phyloP scores from a whole-genome alignment of 2,888 invertebrate genomes.

The Lamellibrachia satsuma region DNA sequence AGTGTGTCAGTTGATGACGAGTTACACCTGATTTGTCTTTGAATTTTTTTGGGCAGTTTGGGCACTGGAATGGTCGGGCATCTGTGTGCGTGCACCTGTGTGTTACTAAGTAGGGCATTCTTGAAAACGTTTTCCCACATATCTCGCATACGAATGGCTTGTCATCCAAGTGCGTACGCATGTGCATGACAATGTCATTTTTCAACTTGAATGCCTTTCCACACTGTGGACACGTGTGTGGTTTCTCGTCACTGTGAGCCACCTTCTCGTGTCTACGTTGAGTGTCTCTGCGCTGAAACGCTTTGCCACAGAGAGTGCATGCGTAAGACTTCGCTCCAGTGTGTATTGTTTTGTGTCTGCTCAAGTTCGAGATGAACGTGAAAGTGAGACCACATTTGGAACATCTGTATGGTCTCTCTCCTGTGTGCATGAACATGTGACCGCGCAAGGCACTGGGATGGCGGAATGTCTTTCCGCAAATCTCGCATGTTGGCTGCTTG shows the following conservation, averaged over 20 bases:
- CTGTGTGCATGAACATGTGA: not conserved
- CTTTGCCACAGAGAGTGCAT: not conserved
- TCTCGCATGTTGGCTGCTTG: not conserved
- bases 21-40: not conserved
- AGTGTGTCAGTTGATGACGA: not conserved
- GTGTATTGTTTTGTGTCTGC: not conserved
- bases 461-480: slow-evolving; percentile 8
- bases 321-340: not conserved
- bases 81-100: not conserved
- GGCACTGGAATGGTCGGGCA: not conserved
- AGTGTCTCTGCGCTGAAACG: not conserved
- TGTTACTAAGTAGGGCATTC: not conserved
- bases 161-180: slow-evolving; percentile 22
- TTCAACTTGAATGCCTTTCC: slow-evolving; percentile 25
- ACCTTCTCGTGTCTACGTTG: not conserved
- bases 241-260: slow-evolving; percentile 24
- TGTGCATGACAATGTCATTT: slow-evolving; percentile 14
- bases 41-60: not conserved
- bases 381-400: not conserved
- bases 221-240: slow-evolving; percentile 24
- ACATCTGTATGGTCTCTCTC: not conserved
- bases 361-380: not conserved
- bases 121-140: slow-evolving; percentile 24
- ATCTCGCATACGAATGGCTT: slow-evolving; percentile 23
- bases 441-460: not conserved